These are phyloP conservation scores for Avahi laniger DNA, from an alignment of 2,797 vertebrate genomes.

Conservation along the genomic window DNA sequence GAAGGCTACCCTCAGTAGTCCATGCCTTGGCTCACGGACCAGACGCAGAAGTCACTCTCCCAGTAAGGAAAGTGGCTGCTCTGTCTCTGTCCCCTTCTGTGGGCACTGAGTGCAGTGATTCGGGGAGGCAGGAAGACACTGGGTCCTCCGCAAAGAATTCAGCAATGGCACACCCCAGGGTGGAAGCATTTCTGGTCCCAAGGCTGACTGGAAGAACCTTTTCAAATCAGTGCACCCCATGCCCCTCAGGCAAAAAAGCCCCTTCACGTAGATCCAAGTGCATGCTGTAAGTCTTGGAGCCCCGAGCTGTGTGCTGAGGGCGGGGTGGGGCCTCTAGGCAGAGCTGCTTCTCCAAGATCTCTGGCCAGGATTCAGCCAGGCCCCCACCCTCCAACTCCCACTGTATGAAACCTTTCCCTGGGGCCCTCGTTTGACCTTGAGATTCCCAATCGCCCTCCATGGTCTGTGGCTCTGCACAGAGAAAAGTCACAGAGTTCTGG, in stretches of 20 bases:
- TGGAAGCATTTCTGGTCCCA: not conserved
- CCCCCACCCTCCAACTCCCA: not conserved
- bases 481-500: not conserved
- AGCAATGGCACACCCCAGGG: not conserved
- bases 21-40: not conserved
- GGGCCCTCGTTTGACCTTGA: not conserved
- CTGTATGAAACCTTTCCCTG: not conserved
- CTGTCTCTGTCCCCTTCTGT: not conserved
- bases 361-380: not conserved
- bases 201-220: not conserved
- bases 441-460: not conserved
- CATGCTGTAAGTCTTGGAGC: not conserved
- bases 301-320: not conserved
- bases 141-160: fast-evolving
- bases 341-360: not conserved
- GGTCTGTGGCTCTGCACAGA: not conserved
- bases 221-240: not conserved
- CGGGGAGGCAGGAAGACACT: not conserved
- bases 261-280: not conserved
- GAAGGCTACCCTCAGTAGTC: not conserved
- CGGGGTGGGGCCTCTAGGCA: not conserved
- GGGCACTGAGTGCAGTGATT: not conserved
- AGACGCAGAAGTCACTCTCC: not conserved
- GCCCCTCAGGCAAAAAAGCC: not conserved
- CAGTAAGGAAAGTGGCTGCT: not conserved